These are phyloP conservation scores for Malthinus seriepunctatus DNA, from an alignment of 2,888 invertebrate species.

Conservation along the genomic window DNA sequence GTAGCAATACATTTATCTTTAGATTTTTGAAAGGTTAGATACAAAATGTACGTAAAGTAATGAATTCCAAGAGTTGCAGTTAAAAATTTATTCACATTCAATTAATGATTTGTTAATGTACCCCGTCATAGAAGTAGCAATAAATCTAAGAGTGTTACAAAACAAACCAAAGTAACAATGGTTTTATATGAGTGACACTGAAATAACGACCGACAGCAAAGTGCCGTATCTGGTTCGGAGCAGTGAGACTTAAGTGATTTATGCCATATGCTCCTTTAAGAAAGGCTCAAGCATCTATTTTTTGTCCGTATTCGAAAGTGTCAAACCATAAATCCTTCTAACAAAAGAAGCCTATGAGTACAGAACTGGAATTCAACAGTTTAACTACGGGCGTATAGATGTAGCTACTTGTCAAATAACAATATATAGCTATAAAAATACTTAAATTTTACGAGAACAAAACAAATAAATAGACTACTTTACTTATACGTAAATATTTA, in stretches of 20 bases:
- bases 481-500: too few relatives aligned
- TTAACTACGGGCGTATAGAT: slow-evolving; percentile 35
- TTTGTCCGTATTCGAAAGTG: slow-evolving; percentile 55
- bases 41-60: too few relatives aligned
- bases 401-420: slow-evolving; percentile 28
- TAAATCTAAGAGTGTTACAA: slow-evolving; percentile 53
- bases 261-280: slow-evolving; percentile 54
- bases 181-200: slow-evolving; percentile 53
- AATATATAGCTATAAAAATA: background rate
- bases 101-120: slow-evolving; percentile 31
- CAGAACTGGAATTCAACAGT: slow-evolving; percentile 24
- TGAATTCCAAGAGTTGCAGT: background rate
- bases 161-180: slow-evolving; percentile 54
- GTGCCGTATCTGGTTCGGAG: slow-evolving; percentile 36
- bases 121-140: slow-evolving; percentile 39
- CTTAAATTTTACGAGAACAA: too few relatives aligned
- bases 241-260: slow-evolving; percentile 49
- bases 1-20: too few relatives aligned
- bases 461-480: too few relatives aligned
- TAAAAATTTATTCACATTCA: slow-evolving; percentile 13
- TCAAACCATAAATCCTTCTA: slow-evolving; percentile 54
- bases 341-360: slow-evolving; percentile 38
- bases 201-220: slow-evolving; percentile 45
- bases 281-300: slow-evolving; percentile 55
- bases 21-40: too few relatives aligned